These are phyloP conservation scores for Melanotaenia pygmaea DNA, from an alignment of 2,797 vertebrate genomes.

Conservation along the genomic window DNA sequence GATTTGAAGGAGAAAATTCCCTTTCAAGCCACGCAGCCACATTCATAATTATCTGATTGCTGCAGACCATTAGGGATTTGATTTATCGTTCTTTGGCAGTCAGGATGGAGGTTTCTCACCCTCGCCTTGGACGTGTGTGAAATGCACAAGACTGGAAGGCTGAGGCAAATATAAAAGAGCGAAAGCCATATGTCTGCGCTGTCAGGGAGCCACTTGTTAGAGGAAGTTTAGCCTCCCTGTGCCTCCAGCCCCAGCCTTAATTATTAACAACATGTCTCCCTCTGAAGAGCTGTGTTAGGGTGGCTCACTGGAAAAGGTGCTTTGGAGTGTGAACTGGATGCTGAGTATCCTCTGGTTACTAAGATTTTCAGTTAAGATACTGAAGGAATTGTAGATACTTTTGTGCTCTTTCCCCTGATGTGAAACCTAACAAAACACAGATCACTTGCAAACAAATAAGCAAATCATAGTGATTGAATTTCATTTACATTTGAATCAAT, in stretches of 20 bases:
- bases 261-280: slow-evolving; percentile 83
- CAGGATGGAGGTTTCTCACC: slow-evolving; percentile 72
- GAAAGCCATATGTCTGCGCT: slow-evolving; percentile 80
- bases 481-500: slow-evolving; percentile 57
- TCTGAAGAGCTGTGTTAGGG: slow-evolving; percentile 75
- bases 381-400: slow-evolving; percentile 29
- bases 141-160: slow-evolving; percentile 76
- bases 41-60: slow-evolving; percentile 80
- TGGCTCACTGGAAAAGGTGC: slow-evolving; percentile 68
- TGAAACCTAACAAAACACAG: slow-evolving; percentile 48
- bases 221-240: slow-evolving; percentile 84
- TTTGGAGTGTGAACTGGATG: slow-evolving; percentile 65
- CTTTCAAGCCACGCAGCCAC: slow-evolving; percentile 56
- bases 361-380: slow-evolving; percentile 40
- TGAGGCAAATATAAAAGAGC: slow-evolving; percentile 69
- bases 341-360: slow-evolving; percentile 53
- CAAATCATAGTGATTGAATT: slow-evolving; percentile 37
- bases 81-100: slow-evolving; percentile 81
- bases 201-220: slow-evolving; percentile 83
- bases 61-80: slow-evolving; percentile 78
- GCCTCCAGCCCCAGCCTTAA: slow-evolving; percentile 83
- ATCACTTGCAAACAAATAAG: slow-evolving; percentile 56
- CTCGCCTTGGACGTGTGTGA: slow-evolving; percentile 71
- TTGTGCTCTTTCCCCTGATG: slow-evolving; percentile 23
- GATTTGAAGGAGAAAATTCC: slow-evolving; percentile 73